Conservation (phyloP, 2,113 vertebrate genomes). For the Seriola rivoliana region DNA sequence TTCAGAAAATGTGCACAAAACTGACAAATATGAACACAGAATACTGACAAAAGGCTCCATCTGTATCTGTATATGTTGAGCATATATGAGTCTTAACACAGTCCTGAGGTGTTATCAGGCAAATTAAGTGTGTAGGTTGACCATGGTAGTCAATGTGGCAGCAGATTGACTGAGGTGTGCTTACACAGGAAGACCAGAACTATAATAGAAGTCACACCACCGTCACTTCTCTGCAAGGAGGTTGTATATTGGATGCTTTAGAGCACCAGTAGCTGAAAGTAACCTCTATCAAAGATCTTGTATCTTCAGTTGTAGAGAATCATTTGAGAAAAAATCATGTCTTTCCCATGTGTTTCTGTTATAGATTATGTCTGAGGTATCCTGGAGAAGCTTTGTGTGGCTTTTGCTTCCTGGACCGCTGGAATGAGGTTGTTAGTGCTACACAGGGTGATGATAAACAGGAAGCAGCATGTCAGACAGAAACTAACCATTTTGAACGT, state of each 20-base stretch:
- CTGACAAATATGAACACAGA: too few relatives aligned
- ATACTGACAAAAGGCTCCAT: too few relatives aligned
- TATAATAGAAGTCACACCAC: neutral
- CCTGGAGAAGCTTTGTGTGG: neutral
- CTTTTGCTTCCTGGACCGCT: constrained; percentile 4
- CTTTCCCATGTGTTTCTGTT: neutral
- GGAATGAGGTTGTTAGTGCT: constrained; percentile 52
- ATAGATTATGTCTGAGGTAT: neutral
- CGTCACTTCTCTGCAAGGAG: neutral
- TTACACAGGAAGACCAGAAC: neutral
- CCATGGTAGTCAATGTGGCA: neutral
- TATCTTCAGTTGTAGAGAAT: neutral
- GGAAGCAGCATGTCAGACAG: constrained; percentile 33
- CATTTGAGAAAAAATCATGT: neutral
- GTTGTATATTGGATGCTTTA: neutral
- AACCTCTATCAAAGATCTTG: neutral
- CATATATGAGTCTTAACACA: neutral
- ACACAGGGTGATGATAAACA: constrained; percentile 47
- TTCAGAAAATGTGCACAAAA: too few relatives aligned
- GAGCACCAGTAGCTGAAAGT: neutral
- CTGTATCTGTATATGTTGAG: too few relatives aligned
- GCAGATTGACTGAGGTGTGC: neutral
- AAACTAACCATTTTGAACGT: constrained; percentile 38
- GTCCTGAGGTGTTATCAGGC: neutral
- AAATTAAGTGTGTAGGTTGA: neutral